Evolutionary conservation across 2,888 invertebrate species (phyloP), one percentile per base, ranked within the genome.

Genomic region (Octodonta nipae): DNA sequence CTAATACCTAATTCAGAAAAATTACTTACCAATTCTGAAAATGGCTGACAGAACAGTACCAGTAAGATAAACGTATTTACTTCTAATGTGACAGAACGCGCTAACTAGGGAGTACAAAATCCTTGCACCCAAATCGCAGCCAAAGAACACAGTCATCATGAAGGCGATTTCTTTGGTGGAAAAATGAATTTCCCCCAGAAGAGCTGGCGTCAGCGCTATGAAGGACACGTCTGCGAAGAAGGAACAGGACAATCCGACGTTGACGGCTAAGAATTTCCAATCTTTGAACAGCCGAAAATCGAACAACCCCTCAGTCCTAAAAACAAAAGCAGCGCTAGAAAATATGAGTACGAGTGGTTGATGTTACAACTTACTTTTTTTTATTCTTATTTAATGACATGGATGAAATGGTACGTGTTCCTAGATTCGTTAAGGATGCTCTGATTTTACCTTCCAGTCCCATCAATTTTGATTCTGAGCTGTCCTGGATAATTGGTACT

Each of bases 211-310:
- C 30, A 83, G 51, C 1, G 76, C 73, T 43, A 75, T 70, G 52
- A 83, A 83, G 0, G 75, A 74, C 25, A 75, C 65, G 53, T 83
- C 82, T 4, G 78, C 71, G 34, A 75, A 75, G 37, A 77, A 67
- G 3, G 75, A 71, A 34, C 81, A 65, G 1, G 78, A 70, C 50
- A 78, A 67, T 22, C 82, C 83, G 16, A 79, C 53, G 30, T 74
- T 70, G 35, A 81, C 76, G 50, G 79, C 82, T 5, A 79, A 67
- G 44, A 74, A 78, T 15, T 71, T 64, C 10, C 66, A 64, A 42
- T 77, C 70, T 50, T 75, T 75, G 5, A 79, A 53, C 5, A 79
- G 56, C 1, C 67, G 67, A 36, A 79, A 54, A 50, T 78, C 77
- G 15, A 78, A n/a, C n/a, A n/a, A n/a, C n/a, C n/a, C n/a, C n/a